phyloP scores from a whole-genome alignment of 1,140 invertebrate genomes.

The Megalonaias nervosa region DNA sequence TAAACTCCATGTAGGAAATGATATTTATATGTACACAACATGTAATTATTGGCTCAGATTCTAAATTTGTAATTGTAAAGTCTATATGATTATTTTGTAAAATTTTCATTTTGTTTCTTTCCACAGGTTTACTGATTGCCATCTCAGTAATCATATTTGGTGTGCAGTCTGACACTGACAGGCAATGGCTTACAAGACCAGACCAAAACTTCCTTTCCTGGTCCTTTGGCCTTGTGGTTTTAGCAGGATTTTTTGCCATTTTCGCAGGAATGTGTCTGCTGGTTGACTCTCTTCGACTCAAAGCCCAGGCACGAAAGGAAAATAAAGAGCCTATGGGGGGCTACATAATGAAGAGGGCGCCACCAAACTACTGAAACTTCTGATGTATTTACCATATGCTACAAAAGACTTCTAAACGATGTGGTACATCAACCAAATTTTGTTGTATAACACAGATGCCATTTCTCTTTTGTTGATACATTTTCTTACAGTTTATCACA shows the following conservation, averaged over 20 bases:
- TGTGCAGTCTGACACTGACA: constrained; percentile 84
- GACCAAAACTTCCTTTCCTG: constrained; percentile 96
- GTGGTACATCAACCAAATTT: no score
- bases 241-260: constrained; percentile 83
- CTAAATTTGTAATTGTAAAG: no score
- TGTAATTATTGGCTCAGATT: no score
- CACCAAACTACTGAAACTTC: constrained; percentile 17
- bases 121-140: constrained; percentile 83
- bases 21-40: no score
- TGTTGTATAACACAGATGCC: no score
- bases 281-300: constrained; percentile 21
- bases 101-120: constrained; percentile 36
- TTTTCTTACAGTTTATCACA: no score
- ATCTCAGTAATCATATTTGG: constrained; percentile 91
- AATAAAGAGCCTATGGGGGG: constrained; percentile 14
- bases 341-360: constrained; percentile 26
- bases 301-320: neutral
- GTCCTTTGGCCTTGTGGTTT: constrained; percentile 92
- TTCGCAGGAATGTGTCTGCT: constrained; percentile 51
- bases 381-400: no score
- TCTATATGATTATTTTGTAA: no score
- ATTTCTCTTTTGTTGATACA: no score
- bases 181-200: constrained; percentile 96
- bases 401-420: no score
- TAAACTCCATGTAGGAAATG: no score